Evolutionary conservation across 2,888 invertebrate genomes (phyloP), one percentile per base, ranked within the genome.

Genomic region (Erannis defoliaria): DNA sequence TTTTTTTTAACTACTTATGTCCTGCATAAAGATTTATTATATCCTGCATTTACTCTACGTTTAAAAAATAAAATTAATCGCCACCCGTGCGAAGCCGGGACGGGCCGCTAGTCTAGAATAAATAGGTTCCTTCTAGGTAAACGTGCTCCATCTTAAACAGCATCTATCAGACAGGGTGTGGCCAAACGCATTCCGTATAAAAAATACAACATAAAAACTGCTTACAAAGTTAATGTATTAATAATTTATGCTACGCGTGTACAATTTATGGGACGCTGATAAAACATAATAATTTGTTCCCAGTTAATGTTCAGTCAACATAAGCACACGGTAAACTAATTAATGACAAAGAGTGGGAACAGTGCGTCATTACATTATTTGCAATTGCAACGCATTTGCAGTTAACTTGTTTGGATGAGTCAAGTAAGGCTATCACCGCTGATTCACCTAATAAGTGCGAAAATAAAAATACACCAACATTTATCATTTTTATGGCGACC

Each of bases 331-430:
- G 48, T 58, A 54, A 63, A 65, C 54, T 65, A 65, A 70, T 66
- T 66, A 68, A 66, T 62, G 55, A 62, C 57, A 46, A 55, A 55
- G 64, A 66, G 58, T 61, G 48, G 42, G 48, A 37, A 49, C 48
- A 66, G 83, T 90, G 90, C 86, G 89, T 91, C 91, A 91, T 78
- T 64, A 68, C 71, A 76, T 81, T 84, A 86, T 88, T 85, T 81
- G 79, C 64, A 79, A 79, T 33, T 38, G 40, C 21, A 16, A 14
- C 74, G 74, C 76, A 75, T 71, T 76, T 75, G 70, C 71, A 73
- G 72, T 70, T 61, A 78, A 82, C 76, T 79, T 80, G 73, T 71
- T 74, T 72, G 73, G 73, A 82, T 90, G 90, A 89, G 77, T 89
- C 89, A 90, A 84, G 76, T 81, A 77, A 73, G 76, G 76, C 74